Percentiles rank a stretch among this genome's conserved stretches.
Evolutionary conservation across 1,140 invertebrate species (phyloP).

Genomic region (Paracyclopina nana): DNA sequence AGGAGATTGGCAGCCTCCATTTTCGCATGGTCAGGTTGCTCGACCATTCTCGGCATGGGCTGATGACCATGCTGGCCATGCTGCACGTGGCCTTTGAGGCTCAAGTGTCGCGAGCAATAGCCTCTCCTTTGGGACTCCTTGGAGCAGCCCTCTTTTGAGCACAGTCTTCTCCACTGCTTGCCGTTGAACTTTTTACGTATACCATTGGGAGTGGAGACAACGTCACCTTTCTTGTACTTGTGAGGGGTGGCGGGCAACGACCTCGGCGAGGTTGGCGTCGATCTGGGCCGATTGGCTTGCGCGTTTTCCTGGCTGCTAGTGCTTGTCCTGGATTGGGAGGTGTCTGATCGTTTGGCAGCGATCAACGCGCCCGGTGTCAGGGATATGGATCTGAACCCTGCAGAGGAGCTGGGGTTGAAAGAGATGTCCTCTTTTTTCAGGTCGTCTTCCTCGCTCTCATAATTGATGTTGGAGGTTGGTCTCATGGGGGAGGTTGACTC

Average conservation of each 20-base stretch:
- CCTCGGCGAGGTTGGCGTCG: constrained; percentile 65
- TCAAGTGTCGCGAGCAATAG: constrained; percentile 87
- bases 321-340: constrained; percentile 68
- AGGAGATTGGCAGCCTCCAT: constrained; percentile 92
- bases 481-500: constrained; percentile 18
- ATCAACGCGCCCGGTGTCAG: constrained; percentile 23
- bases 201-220: constrained; percentile 84
- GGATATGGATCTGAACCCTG: constrained; percentile 23
- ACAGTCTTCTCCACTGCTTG: constrained; percentile 92
- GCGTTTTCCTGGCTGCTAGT: constrained; percentile 56
- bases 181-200: constrained; percentile 98
- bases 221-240: constrained; percentile 96
- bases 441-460: constrained; percentile 67
- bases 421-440: constrained; percentile 63
- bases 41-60: constrained; percentile 33
- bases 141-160: constrained; percentile 81
- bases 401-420: constrained; percentile 33
- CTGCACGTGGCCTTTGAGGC: constrained; percentile 41
- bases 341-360: constrained; percentile 42
- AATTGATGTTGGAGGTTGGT: constrained; percentile 17
- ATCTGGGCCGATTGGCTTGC: constrained; percentile 52
- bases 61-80: not conserved
- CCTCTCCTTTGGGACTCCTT: constrained; percentile 93
- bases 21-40: constrained; percentile 71
- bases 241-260: constrained; percentile 53